Base-by-base conservation (phyloP, 2,797 vertebrate species). In the Falco berigora region DNA sequence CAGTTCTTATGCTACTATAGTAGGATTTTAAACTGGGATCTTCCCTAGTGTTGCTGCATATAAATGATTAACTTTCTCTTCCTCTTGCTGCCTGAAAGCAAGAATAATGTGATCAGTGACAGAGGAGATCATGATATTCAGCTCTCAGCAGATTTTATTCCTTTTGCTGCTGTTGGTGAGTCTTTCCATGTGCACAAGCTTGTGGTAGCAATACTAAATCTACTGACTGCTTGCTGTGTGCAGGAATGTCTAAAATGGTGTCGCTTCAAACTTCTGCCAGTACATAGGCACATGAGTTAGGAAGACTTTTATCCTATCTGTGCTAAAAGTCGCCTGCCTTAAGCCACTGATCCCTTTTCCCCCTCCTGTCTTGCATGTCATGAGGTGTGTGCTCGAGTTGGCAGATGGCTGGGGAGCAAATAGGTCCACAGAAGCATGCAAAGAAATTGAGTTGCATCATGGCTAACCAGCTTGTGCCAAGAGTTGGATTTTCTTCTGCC, bases 1-100 rank as follows among this genome's bases (percentile, higher is more conserved):
- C 52, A 46, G 44, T 88, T 90, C 72, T 86, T 88, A 62, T 9
- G 36, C 67, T 88, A 17, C 74, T 64, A 64, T 56, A 85, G 78
- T 3, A 72, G 42, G 72, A 79, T 87, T 96, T 92, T 58, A 86
- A 88, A 50, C 67, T 69, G 76, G 79, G 76, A 86, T 79, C 69
- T 90, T 94, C 78, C 36, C 49, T 75, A 61, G 67, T 56, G 66
- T 61, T 12, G 5, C 74, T 85, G 59, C 49, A 10, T 50, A 63
- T 88, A 85, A 93, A 90, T 92, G 14, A 90, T 93, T 86, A 92
- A 85, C 34, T 92, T 84, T 68, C 75, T 58, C 47, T 78, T 86
- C 69, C 55, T 87, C 66, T 87, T 67, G 61, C 82, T 86, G 73
- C 38, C n/a, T 22, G 12, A 47, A 85, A 72, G 64, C 59, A 78